phyloP scores from a whole-genome alignment of 2,797 vertebrate genomes.

The Peromyscus aztecus region DNA sequence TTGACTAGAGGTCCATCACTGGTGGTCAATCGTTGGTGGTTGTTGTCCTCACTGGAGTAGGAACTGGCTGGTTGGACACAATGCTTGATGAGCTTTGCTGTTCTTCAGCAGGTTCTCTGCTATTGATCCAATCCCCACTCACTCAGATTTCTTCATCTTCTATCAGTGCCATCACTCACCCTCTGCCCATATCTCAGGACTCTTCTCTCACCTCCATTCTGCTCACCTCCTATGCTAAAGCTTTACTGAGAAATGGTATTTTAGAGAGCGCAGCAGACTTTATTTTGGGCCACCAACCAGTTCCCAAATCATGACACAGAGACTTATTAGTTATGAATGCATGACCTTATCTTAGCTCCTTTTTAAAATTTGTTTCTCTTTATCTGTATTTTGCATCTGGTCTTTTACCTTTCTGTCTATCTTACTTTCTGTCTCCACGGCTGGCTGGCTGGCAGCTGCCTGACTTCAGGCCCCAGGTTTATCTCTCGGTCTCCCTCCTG shows the following conservation, averaged over 20 bases:
- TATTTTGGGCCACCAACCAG: not conserved
- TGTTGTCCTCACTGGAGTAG: fast-evolving
- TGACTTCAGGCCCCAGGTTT: not conserved
- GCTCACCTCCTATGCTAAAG: not conserved
- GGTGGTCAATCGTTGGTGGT: fast-evolving
- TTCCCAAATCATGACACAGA: not conserved
- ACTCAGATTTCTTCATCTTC: not conserved
- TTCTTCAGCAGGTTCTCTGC: not conserved
- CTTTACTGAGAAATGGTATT: not conserved
- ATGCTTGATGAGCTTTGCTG: not conserved
- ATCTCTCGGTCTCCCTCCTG: not conserved
- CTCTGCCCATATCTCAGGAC: too few species aligned
- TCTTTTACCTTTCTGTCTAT: not conserved
- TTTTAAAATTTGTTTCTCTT: not conserved
- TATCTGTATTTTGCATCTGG: not conserved
- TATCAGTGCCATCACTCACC: not conserved
- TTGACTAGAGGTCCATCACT: not conserved
- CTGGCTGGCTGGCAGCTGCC: not conserved
- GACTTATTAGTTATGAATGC: not conserved
- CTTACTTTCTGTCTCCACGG: not conserved
- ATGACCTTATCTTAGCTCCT: not conserved
- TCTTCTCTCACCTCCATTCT: not conserved
- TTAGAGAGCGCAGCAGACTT: not conserved
- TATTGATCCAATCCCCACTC: not conserved
- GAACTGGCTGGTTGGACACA: not conserved